Evolutionary conservation across 1,140 invertebrate genomes (phyloP).

Genomic region (Fopius arisanus): DNA sequence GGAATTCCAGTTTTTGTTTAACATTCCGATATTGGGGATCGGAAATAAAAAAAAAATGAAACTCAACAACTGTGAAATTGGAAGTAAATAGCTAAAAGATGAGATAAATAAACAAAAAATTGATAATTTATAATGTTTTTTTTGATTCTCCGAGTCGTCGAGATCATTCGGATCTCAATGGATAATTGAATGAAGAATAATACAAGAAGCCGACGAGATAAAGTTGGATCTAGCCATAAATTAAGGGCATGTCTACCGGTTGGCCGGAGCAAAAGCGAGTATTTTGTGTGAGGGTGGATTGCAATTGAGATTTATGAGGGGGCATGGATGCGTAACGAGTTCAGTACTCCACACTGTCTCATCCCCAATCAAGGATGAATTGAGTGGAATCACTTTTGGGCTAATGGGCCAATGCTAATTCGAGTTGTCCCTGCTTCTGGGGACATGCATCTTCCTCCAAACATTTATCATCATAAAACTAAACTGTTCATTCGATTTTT

Average conservation of each 20-base stretch:
- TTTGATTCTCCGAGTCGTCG: no score
- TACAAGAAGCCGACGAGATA: neutral
- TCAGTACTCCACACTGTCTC: neutral
- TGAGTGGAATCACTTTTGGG: conserved; percentile 9
- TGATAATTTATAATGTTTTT: neutral
- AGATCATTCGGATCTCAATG: neutral
- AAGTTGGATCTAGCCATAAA: neutral
- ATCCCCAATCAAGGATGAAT: conserved; percentile 24
- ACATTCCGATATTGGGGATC: no score
- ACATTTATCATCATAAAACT: conserved; percentile 1
- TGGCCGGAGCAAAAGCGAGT: neutral
- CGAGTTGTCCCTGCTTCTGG: neutral
- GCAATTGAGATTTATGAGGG: conserved; percentile 28
- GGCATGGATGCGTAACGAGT: neutral
- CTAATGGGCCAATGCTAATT: conserved; percentile 27
- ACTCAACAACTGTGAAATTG: no score
- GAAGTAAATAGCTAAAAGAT: no score
- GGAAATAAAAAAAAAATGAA: no score
- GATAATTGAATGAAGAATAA: neutral
- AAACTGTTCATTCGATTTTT: no score
- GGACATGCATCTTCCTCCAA: neutral
- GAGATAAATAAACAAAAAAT: no score
- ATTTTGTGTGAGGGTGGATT: conserved; percentile 2
- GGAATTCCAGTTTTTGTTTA: no score
- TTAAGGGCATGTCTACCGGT: neutral